Evolutionary conservation across 2,797 vertebrate genomes (phyloP), one percentile per base, ranked within the genome.

Genomic region (Leptatherina wallacei): DNA sequence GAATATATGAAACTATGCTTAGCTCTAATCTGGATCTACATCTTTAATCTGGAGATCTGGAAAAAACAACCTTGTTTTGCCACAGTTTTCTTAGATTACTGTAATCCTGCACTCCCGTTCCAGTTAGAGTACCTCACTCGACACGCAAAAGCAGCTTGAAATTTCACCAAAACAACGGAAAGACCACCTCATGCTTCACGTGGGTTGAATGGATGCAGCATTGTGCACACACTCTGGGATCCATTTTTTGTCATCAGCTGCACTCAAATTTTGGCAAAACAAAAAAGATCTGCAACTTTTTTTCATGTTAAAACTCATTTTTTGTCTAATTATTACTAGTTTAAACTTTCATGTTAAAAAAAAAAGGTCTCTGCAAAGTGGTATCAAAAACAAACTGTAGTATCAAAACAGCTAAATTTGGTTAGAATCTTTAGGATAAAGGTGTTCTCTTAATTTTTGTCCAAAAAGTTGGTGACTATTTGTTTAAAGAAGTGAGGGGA

Each of bases 11-110:
- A 66, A 30, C 3, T 2, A 8, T 32, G 4, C 64, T 30, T 8
- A 49, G 52, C 3, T 61, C 36, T 33, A 40, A 68, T 38, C 11
- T 60, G 10, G 33, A 40, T 40, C 22, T 40, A n/a, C 9, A 58
- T 58, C 18, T 58, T 24, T 44, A 38, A 66, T 59, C 24, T 65
- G 47, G 51, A 74, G 51, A 61, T 29, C 24, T 14, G 14, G 47
- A 1, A 35, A 24, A 44, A 24, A 22, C 67, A 30, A 32, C 42
- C 30, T 4, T 61, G 22, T 47, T 68, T 77, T 61, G 40, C 38
- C 68, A 61, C 29, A 18, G 14, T 69, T 68, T 56, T 60, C 63
- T 73, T 51, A 36, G 36, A 77, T 72, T 33, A 44, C 69, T 75
- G 59, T 68, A 66, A 80, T 65, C 11, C 38, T 57, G 44, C 54